These are phyloP conservation scores for Leptopilina clavipes DNA, from an alignment of 1,140 invertebrate genomes.

Conservation along the genomic window DNA sequence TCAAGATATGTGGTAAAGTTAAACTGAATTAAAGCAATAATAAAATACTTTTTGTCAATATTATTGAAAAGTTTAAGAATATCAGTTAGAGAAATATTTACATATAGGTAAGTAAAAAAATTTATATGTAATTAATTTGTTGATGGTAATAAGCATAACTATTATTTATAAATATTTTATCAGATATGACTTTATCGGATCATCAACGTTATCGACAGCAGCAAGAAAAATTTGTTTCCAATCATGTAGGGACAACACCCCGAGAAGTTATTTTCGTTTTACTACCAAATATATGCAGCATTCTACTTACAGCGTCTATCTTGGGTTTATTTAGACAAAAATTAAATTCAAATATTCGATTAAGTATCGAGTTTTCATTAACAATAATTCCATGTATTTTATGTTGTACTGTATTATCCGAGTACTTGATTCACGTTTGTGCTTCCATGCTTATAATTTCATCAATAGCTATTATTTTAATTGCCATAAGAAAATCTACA, in stretches of 20 bases:
- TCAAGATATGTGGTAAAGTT: too few species aligned
- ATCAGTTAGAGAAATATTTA: too few species aligned
- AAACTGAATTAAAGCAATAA: too few species aligned
- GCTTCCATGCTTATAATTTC: conserved; percentile 50
- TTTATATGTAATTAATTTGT: too few species aligned
- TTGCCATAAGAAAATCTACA: conserved; percentile 2
- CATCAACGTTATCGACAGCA: conserved; percentile 60
- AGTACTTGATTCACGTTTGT: conserved; percentile 56
- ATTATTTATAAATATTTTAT: conserved; percentile 38
- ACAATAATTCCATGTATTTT: conserved; percentile 75
- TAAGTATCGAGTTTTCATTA: conserved; percentile 73
- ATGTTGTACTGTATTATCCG: conserved; percentile 72
- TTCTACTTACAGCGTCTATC: conserved; percentile 62
- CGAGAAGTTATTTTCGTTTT: conserved; percentile 71
- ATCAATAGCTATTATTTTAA: background rate
- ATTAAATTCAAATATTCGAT: conserved; percentile 49
- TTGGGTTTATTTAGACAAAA: conserved; percentile 46
- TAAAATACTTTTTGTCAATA: too few species aligned
- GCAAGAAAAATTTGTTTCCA: conserved; percentile 66
- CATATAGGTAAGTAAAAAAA: too few species aligned
- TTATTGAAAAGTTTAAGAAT: too few species aligned
- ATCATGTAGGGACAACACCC: conserved; percentile 61
- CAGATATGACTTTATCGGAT: conserved; percentile 27
- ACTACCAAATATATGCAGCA: conserved; percentile 70
- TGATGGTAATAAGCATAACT: too few species aligned